Evolutionary conservation across 2,888 invertebrate species (phyloP), one percentile per base, ranked within the genome.

Genomic region (Meteorus cinctellus): DNA sequence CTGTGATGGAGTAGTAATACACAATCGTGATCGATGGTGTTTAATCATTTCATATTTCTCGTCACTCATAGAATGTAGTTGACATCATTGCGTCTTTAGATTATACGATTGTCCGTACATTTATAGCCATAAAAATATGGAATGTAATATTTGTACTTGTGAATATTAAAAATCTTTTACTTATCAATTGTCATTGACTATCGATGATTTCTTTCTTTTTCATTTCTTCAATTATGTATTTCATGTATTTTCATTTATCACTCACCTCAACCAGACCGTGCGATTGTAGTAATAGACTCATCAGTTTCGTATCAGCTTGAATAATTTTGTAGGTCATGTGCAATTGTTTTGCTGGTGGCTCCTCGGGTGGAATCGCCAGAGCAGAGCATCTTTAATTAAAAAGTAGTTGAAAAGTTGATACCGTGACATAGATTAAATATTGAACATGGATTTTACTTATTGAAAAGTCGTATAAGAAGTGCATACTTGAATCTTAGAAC

Each of bases 221-320:
- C 24, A 66, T 68, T 29, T n/a, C 59, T 51, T 71, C 62, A n/a
- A 65, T 65, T 65, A n/a, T 34, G 29, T 62, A 62, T 24, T 62
- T 27, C 34, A 8, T 69, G 34, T 16, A 59, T 59, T 24, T 62
- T 27, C 34, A 8, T 69, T 55, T 16, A 59, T 59, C 41, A 85
- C 89, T 86, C 24, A 94, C 92, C 90, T 96, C 96, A 67, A 91
- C 91, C 29, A 96, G 91, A 0, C 96, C 96, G 86, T 96, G 96
- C 12, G 95, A 94, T 85, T 94, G 93, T 19, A 96, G 92, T 71
- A 96, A 89, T 80, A 95, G 93, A 78, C 94, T 92, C 68, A 96
- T 91, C 55, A 96, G 91, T 88, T 94, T 95, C 0, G 96, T 95
- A 89, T 96, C 96, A 6, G 96, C 95, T 89, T 96, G 95, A 79